These are phyloP conservation scores for Heteropelma amictum DNA, from an alignment of 2,888 invertebrate genomes.

Conservation along the genomic window DNA sequence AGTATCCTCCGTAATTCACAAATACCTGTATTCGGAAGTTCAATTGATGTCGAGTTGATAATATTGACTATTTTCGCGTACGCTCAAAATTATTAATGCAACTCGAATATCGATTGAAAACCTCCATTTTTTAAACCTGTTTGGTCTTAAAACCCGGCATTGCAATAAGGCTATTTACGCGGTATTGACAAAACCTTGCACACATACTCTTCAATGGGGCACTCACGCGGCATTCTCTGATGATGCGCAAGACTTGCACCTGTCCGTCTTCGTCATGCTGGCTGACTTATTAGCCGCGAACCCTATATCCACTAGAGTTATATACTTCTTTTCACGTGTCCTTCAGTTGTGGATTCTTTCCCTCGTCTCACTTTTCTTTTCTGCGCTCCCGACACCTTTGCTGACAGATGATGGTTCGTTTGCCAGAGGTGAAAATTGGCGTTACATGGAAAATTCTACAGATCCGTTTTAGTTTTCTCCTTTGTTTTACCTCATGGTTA, in stretches of 20 bases:
- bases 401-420: conserved; percentile 26
- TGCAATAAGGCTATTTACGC: background rate
- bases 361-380: background rate
- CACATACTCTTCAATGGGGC: background rate
- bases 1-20: no score
- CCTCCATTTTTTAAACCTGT: no score
- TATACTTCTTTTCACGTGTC: conserved; percentile 42
- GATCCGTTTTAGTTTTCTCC: background rate
- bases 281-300: conserved; percentile 57
- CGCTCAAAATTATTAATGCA: no score
- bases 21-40: no score
- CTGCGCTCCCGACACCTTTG: conserved; percentile 6
- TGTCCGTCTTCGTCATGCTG: conserved; percentile 64
- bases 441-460: conserved; percentile 41
- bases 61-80: no score
- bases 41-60: no score
- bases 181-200: background rate
- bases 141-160: background rate
- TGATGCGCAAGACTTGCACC: conserved; percentile 57
- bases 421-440: conserved; percentile 58
- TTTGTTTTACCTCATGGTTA: background rate
- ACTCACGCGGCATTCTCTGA: conserved; percentile 26
- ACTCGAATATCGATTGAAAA: no score
- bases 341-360: conserved; percentile 42
- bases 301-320: conserved; percentile 20